phyloP scores from a whole-genome alignment of 2,888 invertebrate genomes.

The Andrena flavipes region DNA sequence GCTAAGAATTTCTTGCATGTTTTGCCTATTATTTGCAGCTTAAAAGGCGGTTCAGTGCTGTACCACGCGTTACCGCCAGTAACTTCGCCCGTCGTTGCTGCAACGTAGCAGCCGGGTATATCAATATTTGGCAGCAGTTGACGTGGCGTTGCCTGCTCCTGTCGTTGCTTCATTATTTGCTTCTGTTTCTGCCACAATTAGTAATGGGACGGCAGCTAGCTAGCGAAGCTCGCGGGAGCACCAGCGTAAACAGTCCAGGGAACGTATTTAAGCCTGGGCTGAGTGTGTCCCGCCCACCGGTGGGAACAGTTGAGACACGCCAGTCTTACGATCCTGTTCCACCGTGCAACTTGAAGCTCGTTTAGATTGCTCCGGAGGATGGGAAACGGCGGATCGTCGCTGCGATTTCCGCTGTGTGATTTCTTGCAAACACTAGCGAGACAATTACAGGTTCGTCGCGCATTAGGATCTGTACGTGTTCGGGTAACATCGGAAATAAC shows the following conservation, averaged over 20 bases:
- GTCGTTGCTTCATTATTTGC: slow-evolving; percentile 63
- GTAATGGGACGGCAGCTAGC: slow-evolving; percentile 45
- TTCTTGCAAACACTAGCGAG: slow-evolving; percentile 11
- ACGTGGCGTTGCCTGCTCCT: slow-evolving; percentile 44
- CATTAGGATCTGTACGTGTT: not conserved
- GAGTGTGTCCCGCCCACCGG: slow-evolving; percentile 44
- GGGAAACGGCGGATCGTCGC: slow-evolving; percentile 15
- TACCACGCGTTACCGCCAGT: slow-evolving; percentile 24
- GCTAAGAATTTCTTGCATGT: slow-evolving; percentile 47
- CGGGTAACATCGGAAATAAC: not conserved
- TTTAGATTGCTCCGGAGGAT: slow-evolving; percentile 33
- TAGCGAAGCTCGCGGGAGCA: slow-evolving; percentile 39
- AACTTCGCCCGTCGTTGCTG: slow-evolving; percentile 34
- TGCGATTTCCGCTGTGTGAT: slow-evolving; percentile 20
- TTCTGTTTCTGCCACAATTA: slow-evolving; percentile 57
- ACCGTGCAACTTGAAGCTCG: slow-evolving; percentile 35
- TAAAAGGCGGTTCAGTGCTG: slow-evolving; percentile 23
- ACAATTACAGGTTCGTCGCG: not conserved
- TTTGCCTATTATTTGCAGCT: slow-evolving; percentile 23
- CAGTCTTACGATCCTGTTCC: slow-evolving; percentile 37
- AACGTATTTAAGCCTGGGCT: slow-evolving; percentile 44
- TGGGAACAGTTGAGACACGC: slow-evolving; percentile 52
- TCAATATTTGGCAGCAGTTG: slow-evolving; percentile 65
- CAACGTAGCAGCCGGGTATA: slow-evolving; percentile 48
- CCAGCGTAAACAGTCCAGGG: slow-evolving; percentile 48